A percentile compares a stretch with the other conserved stretches of the same genome.
Evolutionary conservation across 2,797 vertebrate species (phyloP).

Genomic region (Characodon lateralis): DNA sequence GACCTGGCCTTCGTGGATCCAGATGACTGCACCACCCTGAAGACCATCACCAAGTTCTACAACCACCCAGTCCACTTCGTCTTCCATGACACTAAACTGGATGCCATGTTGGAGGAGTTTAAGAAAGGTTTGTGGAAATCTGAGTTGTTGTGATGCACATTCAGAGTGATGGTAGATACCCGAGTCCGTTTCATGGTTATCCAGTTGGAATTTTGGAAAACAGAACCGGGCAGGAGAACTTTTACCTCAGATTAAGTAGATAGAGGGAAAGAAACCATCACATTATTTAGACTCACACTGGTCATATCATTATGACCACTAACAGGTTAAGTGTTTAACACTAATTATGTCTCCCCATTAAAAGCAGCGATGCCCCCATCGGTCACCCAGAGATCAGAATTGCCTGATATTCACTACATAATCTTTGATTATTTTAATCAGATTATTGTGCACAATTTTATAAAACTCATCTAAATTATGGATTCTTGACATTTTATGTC

Average conservation of each 20-base stretch:
- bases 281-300: neutral
- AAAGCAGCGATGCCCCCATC: too few species aligned
- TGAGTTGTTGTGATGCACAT: neutral
- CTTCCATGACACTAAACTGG: slow-evolving; percentile 97
- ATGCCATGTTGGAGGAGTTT: slow-evolving; percentile 97
- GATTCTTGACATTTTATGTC: too few species aligned
- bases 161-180: neutral
- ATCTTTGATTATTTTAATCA: too few species aligned
- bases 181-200: neutral
- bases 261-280: neutral
- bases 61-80: slow-evolving; percentile 98
- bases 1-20: slow-evolving; percentile 97
- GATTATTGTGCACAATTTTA: too few species aligned
- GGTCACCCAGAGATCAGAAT: too few species aligned
- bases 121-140: slow-evolving; percentile 87
- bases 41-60: slow-evolving; percentile 98
- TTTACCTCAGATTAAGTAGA: neutral
- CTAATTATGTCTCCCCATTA: neutral
- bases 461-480: too few species aligned
- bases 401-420: too few species aligned
- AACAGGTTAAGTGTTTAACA: neutral
- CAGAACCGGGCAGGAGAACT: neutral
- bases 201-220: neutral
- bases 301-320: too few species aligned
- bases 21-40: slow-evolving; percentile 93